A percentile compares a stretch with the other conserved stretches of the same genome.
Conservation (phyloP, 2,888 invertebrate species). For the Zele albiditarsus region DNA sequence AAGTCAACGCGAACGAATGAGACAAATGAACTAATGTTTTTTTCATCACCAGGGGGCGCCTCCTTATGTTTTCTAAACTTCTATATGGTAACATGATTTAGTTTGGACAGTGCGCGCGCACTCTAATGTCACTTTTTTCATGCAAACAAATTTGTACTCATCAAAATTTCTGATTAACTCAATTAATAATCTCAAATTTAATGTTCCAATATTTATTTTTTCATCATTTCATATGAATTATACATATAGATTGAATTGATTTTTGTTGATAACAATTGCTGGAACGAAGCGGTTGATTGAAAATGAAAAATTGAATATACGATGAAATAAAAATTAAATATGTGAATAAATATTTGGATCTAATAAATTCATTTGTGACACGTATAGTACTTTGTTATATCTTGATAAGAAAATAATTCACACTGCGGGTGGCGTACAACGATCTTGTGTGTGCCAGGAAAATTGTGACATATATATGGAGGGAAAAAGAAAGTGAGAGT, state of each 20-base stretch:
- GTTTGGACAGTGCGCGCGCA: constrained; percentile 55
- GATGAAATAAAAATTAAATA: neutral
- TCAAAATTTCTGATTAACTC: constrained; percentile 2
- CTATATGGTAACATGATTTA: constrained; percentile 63
- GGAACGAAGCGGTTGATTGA: neutral
- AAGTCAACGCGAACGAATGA: constrained; percentile 59
- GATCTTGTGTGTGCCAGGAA: constrained; percentile 28
- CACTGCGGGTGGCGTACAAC: constrained; percentile 14
- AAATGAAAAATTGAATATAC: neutral
- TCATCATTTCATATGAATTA: neutral
- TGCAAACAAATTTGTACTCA: constrained; percentile 21
- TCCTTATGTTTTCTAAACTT: constrained; percentile 54
- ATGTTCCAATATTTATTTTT: neutral
- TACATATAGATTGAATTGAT: neutral
- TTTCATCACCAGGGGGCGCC: constrained; percentile 64
- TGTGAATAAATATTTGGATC: neutral
- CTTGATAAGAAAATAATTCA: constrained; percentile 21
- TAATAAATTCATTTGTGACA: neutral
- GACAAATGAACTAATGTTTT: constrained; percentile 70
- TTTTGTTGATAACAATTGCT: neutral
- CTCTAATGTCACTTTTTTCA: constrained; percentile 11
- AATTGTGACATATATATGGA: constrained; percentile 27
- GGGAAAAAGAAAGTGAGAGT: constrained; percentile 15
- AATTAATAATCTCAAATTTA: neutral
- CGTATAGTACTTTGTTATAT: neutral